Evolutionary conservation across 2,113 vertebrate genomes (phyloP).

Genomic region (cat (Felis catus)): DNA sequence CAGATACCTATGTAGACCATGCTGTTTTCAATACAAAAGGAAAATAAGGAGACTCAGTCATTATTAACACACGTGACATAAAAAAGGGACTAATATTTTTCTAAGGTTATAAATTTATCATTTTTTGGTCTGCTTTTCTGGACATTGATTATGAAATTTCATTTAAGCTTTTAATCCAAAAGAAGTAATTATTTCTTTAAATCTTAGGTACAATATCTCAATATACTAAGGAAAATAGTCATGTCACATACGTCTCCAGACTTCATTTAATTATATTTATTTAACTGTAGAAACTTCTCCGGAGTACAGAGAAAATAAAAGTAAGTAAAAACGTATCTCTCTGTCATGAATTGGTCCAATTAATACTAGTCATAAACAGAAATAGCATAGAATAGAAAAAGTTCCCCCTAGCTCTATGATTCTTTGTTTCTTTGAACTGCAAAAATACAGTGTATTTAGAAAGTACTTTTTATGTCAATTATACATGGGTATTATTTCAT

Average conservation of each 20-base stretch:
- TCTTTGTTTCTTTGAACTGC: background rate
- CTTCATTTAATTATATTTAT: background rate
- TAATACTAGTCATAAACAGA: background rate
- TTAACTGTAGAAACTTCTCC: constrained; percentile 7
- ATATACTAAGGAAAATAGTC: background rate
- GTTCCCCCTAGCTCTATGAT: background rate
- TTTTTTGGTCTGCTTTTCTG: background rate
- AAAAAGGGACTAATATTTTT: background rate
- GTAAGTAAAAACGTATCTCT: background rate
- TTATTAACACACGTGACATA: background rate
- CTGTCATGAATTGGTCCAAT: background rate
- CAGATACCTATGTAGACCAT: background rate
- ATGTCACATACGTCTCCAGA: background rate
- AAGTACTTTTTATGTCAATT: background rate
- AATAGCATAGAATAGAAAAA: background rate
- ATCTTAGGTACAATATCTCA: background rate
- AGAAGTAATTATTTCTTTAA: background rate
- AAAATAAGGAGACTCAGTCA: background rate
- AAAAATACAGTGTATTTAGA: background rate
- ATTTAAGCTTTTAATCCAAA: background rate
- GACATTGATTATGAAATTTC: background rate
- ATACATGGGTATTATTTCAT: background rate
- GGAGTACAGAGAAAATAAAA: background rate
- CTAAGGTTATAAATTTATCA: background rate
- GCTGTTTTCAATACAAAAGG: background rate